These are phyloP conservation scores for Aplidium turbinatum DNA, from an alignment of 23 tunicate genomes.

Conservation along the genomic window DNA sequence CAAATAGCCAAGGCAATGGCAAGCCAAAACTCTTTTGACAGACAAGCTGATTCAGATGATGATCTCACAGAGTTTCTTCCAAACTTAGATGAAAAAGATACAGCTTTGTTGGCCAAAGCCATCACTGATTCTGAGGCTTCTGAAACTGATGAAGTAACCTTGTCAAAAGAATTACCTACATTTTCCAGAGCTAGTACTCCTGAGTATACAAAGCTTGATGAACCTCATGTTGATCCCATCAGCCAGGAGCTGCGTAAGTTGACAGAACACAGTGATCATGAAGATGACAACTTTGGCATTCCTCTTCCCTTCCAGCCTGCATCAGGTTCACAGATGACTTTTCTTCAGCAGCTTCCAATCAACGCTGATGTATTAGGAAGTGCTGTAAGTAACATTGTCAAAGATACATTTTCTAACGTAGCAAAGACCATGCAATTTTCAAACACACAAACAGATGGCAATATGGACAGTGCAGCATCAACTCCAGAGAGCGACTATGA, in stretches of 20 bases:
- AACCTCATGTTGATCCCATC: no score
- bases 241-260: conserved; percentile 3
- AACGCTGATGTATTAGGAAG: background rate
- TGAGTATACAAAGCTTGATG: no score
- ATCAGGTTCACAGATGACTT: no score
- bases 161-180: conserved; percentile 53
- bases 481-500: conserved; percentile 47
- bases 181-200: conserved; percentile 42
- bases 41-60: conserved; percentile 17
- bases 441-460: background rate
- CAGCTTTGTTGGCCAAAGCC: conserved; percentile 70
- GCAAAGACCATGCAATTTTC: background rate
- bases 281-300: conserved; percentile 51
- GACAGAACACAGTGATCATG: conserved; percentile 24
- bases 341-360: no score
- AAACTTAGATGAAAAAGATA: conserved; percentile 48
- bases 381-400: no score
- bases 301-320: no score
- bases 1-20: conserved; percentile 13
- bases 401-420: conserved; percentile 8
- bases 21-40: conserved; percentile 1
- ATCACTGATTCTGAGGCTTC: conserved; percentile 51
- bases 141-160: conserved; percentile 61
- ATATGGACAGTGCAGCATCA: conserved; percentile 14
- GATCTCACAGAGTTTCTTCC: conserved; percentile 63